A percentile compares a stretch with the other conserved stretches of the same genome.
Conservation (phyloP, 2,113 vertebrate species). For the Pteropus alecto region DNA sequence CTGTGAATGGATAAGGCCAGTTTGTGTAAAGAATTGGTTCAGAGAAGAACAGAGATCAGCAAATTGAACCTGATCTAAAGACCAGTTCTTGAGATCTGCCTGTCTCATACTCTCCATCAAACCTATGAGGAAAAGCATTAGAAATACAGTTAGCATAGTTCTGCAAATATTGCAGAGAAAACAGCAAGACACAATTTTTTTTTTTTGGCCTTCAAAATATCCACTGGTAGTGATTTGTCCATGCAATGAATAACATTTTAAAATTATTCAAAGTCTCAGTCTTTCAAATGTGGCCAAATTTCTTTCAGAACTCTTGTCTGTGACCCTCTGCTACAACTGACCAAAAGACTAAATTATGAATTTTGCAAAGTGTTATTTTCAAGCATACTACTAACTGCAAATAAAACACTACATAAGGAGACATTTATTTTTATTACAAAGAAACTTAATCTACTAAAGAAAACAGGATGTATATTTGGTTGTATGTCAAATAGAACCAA, state of each 20-base stretch:
- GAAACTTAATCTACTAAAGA: neutral
- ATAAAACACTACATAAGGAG: neutral
- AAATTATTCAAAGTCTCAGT: slow-evolving; percentile 1
- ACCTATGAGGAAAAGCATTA: slow-evolving; percentile 79
- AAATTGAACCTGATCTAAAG: slow-evolving; percentile 89
- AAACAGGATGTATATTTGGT: neutral
- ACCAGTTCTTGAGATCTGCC: slow-evolving; percentile 93
- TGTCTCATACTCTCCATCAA: slow-evolving; percentile 92
- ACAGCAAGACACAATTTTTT: neutral
- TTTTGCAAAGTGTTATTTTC: slow-evolving; percentile 12
- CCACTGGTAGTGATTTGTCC: slow-evolving; percentile 6
- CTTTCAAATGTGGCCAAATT: slow-evolving; percentile 7
- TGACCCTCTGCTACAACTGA: neutral
- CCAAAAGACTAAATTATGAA: slow-evolving; percentile 1
- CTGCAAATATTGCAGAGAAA: slow-evolving; percentile 17
- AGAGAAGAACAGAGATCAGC: slow-evolving; percentile 92
- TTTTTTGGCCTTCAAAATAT: slow-evolving; percentile 29
- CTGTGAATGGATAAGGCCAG: slow-evolving; percentile 90
- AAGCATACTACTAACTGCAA: slow-evolving; percentile 17
- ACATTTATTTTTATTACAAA: slow-evolving; percentile 36
- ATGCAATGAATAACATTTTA: neutral
- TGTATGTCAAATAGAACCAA: neutral
- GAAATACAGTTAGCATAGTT: slow-evolving; percentile 44
- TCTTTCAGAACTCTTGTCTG: slow-evolving; percentile 9
- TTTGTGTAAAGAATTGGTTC: slow-evolving; percentile 91